Evolutionary conservation across 2,888 invertebrate genomes (phyloP).

Genomic region (Drosophila mercatorum): DNA sequence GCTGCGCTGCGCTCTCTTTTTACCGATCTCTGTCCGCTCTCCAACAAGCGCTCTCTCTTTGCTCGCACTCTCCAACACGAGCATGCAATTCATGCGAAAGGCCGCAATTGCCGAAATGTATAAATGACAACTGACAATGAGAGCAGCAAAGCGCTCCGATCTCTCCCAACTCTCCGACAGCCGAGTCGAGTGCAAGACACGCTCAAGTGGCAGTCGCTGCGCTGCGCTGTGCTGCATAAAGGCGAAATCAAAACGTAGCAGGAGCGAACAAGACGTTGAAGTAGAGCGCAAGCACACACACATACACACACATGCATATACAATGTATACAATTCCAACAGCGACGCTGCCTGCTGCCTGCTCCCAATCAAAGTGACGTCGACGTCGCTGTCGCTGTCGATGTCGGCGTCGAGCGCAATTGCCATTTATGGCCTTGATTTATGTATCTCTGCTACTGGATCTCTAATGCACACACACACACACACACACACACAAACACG

Average conservation of each 20-base stretch:
- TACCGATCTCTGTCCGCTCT: slow-evolving; percentile 2
- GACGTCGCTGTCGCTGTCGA: slow-evolving; percentile 25
- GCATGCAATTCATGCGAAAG: neutral
- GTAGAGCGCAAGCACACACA: slow-evolving; percentile 26
- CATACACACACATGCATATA: slow-evolving; percentile 4
- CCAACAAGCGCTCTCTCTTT: neutral
- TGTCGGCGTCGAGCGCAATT: slow-evolving; percentile 65
- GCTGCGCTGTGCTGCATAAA: slow-evolving; percentile 21
- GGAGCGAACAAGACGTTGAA: slow-evolving; percentile 16
- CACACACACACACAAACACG: slow-evolving; percentile 34
- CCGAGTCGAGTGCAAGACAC: slow-evolving; percentile 50
- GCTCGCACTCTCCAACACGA: neutral
- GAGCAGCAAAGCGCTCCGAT: slow-evolving; percentile 18
- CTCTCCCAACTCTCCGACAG: slow-evolving; percentile 8
- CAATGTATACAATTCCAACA: slow-evolving; percentile 46
- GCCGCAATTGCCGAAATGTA: slow-evolving; percentile 1
- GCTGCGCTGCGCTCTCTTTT: too few species aligned
- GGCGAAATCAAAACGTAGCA: slow-evolving; percentile 32
- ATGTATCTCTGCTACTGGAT: slow-evolving; percentile 76
- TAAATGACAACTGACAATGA: slow-evolving; percentile 14
- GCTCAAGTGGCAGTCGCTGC: slow-evolving; percentile 44
- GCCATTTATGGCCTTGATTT: slow-evolving; percentile 78
- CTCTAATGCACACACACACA: slow-evolving; percentile 62
- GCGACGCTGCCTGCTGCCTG: slow-evolving; percentile 33
- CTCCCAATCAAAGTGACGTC: slow-evolving; percentile 71